Conservation (phyloP, 2,888 invertebrate genomes). For the Pseudoips prasinana region DNA sequence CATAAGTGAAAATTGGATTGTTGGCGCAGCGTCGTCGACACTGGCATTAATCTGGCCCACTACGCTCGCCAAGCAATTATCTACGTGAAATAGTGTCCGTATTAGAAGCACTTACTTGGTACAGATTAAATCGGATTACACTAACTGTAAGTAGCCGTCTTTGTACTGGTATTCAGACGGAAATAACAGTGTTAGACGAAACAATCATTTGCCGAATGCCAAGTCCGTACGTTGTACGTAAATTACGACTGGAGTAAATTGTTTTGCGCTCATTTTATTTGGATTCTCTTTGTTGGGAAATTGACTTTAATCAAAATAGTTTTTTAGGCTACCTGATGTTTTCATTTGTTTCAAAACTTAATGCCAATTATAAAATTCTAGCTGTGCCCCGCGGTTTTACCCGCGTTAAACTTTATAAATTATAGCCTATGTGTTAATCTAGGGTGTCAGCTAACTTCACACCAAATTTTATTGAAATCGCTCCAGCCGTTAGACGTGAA, state of each 20-base stretch:
- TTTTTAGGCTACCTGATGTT: no score
- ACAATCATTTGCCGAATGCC: constrained; percentile 23
- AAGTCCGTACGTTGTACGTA: constrained; percentile 2
- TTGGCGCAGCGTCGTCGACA: constrained; percentile 44
- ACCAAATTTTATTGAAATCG: no score
- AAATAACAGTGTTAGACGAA: constrained; percentile 44
- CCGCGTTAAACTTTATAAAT: no score
- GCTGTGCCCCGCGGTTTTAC: no score
- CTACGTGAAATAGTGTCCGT: constrained; percentile 73
- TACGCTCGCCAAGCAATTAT: constrained; percentile 71
- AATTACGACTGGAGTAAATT: constrained; percentile 19
- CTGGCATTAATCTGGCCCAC: constrained; percentile 52
- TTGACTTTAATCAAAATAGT: constrained; percentile 15
- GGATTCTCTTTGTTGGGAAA: constrained; percentile 18
- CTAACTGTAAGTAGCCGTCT: constrained; percentile 62
- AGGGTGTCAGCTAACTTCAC: no score
- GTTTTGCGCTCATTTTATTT: constrained; percentile 31
- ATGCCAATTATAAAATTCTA: neutral
- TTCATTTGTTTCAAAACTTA: no score
- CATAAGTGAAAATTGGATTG: no score
- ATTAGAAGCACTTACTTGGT: constrained; percentile 73
- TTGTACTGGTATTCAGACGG: constrained; percentile 45
- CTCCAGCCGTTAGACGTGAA: no score
- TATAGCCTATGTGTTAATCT: no score
- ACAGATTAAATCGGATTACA: constrained; percentile 67